phyloP scores from a whole-genome alignment of 2,888 invertebrate species.

The Caenorhabditis wallacei region DNA sequence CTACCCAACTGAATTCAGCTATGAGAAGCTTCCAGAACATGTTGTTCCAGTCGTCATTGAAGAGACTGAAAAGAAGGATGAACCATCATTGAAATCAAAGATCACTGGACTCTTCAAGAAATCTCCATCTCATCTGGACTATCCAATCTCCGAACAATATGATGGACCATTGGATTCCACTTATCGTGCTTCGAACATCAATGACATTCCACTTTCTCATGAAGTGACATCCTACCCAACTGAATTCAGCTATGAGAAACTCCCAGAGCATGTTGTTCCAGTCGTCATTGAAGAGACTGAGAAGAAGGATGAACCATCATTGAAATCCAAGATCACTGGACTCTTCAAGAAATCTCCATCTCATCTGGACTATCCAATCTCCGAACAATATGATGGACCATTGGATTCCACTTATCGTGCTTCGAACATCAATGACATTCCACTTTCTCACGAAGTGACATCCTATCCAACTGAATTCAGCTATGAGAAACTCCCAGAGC shows the following conservation, averaged over 20 bases:
- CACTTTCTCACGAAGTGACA: slow-evolving; percentile 45
- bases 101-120: background rate
- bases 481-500: slow-evolving; percentile 29
- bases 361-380: slow-evolving; percentile 17
- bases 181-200: slow-evolving; percentile 8
- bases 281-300: slow-evolving; percentile 11
- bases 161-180: slow-evolving; percentile 22
- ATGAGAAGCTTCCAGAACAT: background rate
- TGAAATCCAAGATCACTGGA: slow-evolving; percentile 21
- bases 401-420: slow-evolving; percentile 30
- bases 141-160: slow-evolving; percentile 19
- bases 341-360: slow-evolving; percentile 4
- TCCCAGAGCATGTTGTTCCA: slow-evolving; percentile 14
- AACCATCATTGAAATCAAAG: background rate
- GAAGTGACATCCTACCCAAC: slow-evolving; percentile 11
- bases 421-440: slow-evolving; percentile 61
- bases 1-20: background rate
- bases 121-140: background rate
- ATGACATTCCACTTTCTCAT: slow-evolving; percentile 1
- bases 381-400: slow-evolving; percentile 18
- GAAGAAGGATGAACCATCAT: slow-evolving; percentile 25
- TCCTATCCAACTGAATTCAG: slow-evolving; percentile 15
- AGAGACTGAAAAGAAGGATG: background rate
- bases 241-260: slow-evolving; percentile 16
- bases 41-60: background rate